Evolutionary conservation across 1,140 invertebrate species (phyloP), one percentile per base, ranked within the genome.

Genomic region (Eulimnadia texana): DNA sequence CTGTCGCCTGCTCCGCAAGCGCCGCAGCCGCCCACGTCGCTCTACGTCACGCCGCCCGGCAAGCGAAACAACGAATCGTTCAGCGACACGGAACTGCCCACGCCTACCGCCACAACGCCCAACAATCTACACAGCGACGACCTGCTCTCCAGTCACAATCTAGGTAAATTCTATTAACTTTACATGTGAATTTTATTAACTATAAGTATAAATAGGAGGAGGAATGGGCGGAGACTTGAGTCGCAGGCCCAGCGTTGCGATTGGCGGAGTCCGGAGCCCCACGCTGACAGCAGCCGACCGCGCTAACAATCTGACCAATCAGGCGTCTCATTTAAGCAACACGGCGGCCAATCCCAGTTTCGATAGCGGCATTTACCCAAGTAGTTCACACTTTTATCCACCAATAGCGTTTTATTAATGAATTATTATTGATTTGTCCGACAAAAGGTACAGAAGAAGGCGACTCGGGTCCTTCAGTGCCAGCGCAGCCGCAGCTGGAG

Each of bases 401-500:
- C 33, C 33, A 42, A 42, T 42, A 9, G 6, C 6, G 16, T 42
- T 42, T 42, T 9, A 42, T 42, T 42, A 42, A 42, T 42, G 33
- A 42, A 9, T 42, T 42, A 6, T 16, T 9, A 42, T 42, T 42
- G 33, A n/a, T n/a, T n/a, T n/a, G n/a, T n/a, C n/a, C n/a, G n/a
- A n/a, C n/a, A n/a, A n/a, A n/a, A 42, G 33, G 33, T 16, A 42
- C 33, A 6, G 33, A 42, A 16, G 33, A 42, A 42, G 33, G 6
- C 16, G 33, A 42, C 16, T 42, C 33, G 6, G 33, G 33, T 16
- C 16, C 33, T 16, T 42, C 33, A 16, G 33, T 42, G 16, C 33
- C 33, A 6, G 71, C 63, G 70, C 69, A 63, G 70, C 70, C 61
- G 67, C 16, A 51, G 62, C 28, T 65, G 65, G 19, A 65, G 63